These are phyloP conservation scores for Nesogale talazaci DNA, from an alignment of 2,113 vertebrate species.

Conservation along the genomic window DNA sequence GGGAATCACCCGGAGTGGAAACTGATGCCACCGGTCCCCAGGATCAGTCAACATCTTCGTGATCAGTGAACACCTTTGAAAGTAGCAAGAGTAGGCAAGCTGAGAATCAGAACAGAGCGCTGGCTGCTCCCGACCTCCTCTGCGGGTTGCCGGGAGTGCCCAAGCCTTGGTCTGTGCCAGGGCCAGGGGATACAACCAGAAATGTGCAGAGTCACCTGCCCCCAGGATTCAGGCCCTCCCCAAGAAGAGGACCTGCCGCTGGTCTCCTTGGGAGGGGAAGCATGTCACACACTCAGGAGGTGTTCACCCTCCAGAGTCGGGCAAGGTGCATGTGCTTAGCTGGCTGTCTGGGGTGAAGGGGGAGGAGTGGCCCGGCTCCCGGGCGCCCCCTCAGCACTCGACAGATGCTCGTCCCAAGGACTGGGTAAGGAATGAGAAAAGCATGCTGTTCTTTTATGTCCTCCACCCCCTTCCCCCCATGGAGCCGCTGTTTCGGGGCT, in stretches of 20 bases:
- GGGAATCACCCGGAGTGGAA: background rate
- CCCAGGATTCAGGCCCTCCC: background rate
- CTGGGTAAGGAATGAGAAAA: background rate
- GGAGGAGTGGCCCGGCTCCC: background rate
- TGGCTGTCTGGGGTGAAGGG: background rate
- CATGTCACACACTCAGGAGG: background rate
- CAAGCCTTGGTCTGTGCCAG: background rate
- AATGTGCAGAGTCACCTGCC: background rate
- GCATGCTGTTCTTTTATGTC: slow-evolving; percentile 43
- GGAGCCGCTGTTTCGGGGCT: slow-evolving; percentile 22
- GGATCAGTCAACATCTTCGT: background rate
- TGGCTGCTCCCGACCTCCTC: background rate
- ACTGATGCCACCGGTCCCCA: background rate
- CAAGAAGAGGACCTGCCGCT: background rate
- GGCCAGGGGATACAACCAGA: background rate
- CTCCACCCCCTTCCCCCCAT: slow-evolving; percentile 6
- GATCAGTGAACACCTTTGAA: background rate
- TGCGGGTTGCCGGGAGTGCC: background rate
- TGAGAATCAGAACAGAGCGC: background rate
- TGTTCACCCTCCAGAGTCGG: background rate
- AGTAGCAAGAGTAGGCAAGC: background rate
- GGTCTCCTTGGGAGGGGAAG: background rate
- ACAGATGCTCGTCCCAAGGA: background rate
- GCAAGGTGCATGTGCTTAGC: background rate
- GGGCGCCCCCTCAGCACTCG: background rate